Evolutionary conservation across 2,797 vertebrate species (phyloP).

Genomic region (Neosilurus hyrtlii): DNA sequence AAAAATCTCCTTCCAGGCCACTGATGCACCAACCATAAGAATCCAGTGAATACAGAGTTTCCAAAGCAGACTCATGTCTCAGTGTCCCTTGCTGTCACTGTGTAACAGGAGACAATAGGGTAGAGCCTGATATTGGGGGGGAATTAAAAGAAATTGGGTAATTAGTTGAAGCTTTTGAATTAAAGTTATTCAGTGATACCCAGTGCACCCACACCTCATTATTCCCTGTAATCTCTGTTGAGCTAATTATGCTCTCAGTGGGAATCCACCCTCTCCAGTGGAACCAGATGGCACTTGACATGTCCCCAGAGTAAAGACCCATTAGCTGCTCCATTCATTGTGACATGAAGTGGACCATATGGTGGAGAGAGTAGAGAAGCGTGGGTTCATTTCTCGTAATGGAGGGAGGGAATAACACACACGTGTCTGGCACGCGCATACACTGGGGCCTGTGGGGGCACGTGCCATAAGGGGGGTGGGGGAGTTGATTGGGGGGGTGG

Average conservation of each 20-base stretch:
- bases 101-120: neutral
- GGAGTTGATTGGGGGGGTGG: conserved; percentile 52
- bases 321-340: conserved; percentile 57
- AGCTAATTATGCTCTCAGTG: conserved; percentile 73
- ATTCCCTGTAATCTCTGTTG: conserved; percentile 68
- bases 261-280: conserved; percentile 61
- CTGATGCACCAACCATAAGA: neutral
- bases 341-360: conserved; percentile 56
- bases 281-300: conserved; percentile 68
- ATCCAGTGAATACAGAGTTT: neutral
- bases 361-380: conserved; percentile 53
- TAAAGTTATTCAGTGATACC: neutral
- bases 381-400: conserved; percentile 25
- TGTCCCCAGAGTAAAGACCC: conserved; percentile 60
- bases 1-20: neutral
- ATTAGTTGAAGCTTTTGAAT: neutral
- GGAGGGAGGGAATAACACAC: conserved; percentile 61
- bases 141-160: no score
- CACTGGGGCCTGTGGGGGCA: conserved; percentile 40
- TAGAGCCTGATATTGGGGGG: no score
- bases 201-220: conserved; percentile 21
- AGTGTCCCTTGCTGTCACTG: no score
- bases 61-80: neutral
- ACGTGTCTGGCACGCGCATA: conserved; percentile 56
- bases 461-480: conserved; percentile 50